phyloP scores from a whole-genome alignment of 1,140 invertebrate species.

The Drosophila lacteicornis region DNA sequence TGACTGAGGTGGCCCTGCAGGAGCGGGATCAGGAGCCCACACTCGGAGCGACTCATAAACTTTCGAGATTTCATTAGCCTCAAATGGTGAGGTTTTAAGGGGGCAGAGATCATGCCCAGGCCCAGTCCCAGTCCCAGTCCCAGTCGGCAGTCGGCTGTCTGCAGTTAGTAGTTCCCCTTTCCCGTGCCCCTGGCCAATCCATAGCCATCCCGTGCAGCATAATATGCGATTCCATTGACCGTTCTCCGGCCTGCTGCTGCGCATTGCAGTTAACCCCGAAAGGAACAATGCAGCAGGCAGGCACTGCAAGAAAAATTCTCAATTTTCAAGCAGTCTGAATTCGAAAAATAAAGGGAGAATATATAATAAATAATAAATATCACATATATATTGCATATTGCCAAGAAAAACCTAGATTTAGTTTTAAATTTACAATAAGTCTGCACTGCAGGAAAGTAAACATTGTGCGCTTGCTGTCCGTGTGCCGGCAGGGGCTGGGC shows the following conservation, averaged over 20 bases:
- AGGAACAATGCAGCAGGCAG: conserved; percentile 71
- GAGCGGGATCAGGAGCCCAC: neutral
- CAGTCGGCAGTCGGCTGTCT: neutral
- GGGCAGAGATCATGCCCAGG: neutral
- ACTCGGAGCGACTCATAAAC: conserved; percentile 25
- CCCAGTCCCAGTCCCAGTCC: neutral
- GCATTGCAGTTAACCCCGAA: conserved; percentile 81
- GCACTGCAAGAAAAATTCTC: conserved; percentile 12
- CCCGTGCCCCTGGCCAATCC: neutral
- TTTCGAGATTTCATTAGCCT: conserved; percentile 39
- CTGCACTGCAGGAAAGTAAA: too few species aligned
- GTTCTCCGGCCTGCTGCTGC: conserved; percentile 55
- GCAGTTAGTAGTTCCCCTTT: neutral
- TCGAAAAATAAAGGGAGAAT: too few species aligned
- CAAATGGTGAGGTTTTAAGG: neutral
- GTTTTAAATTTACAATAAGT: too few species aligned
- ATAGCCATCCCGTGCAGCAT: conserved; percentile 12
- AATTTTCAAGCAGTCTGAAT: too few species aligned
- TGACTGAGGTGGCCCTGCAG: conserved; percentile 11
- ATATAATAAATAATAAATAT: too few species aligned
- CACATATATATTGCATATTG: too few species aligned
- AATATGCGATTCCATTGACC: conserved; percentile 50
- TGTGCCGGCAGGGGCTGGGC: too few species aligned
- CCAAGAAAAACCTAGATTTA: too few species aligned
- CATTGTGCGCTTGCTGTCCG: too few species aligned